Base-by-base conservation (phyloP, 64 coral and sea anemone genomes). In the Stichodactyla helianthus region DNA sequence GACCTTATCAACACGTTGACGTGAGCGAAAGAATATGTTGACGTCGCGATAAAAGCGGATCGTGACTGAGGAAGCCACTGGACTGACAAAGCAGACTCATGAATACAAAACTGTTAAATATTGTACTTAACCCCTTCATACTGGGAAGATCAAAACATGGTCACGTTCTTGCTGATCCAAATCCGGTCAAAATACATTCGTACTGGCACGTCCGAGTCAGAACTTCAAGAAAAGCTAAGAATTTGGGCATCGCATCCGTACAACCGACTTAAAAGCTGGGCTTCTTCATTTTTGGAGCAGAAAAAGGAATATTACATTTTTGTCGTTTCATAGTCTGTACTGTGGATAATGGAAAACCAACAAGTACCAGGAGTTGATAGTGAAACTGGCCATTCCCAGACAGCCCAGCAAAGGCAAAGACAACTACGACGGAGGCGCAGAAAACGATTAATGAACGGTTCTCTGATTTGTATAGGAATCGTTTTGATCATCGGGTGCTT, bases 401-500 rank as follows among this genome's bases (percentile, higher is more conserved):
- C 62, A 65, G 6, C 23, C 3, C 5, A 65, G 19, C 68, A 23
- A 74, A 74, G 68, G 10, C 68, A 74, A 74, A n/a, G 68, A 74
- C 68, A 74, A 23, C 9, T 35, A 4, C 68, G 68, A 23, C 68
- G 51, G 53, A 81, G 50, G 52, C 78, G 50, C 5, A 5, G 78
- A 81, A 84, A 25, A 8, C 53, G 56, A 25, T 5, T 84, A 2
- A 50, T 84, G 4, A 84, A 84, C 8, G 14, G 26, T 35, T 18
- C 9, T 13, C 10, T 59, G 4, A 83, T 92, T 56, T 78, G 86
- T 51, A 58, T 92, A 14, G 90, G 90, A 52, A 85, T 92, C 57
- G 11, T 87, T 25, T 26, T 78, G n/a, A 92, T 92, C 77, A 68
- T 85, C 6, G 90, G 78, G 7, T 92, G 90, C 63, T 92, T 92